Base-by-base conservation (phyloP, 1,140 invertebrate species). In the Drosophila littoralis region DNA sequence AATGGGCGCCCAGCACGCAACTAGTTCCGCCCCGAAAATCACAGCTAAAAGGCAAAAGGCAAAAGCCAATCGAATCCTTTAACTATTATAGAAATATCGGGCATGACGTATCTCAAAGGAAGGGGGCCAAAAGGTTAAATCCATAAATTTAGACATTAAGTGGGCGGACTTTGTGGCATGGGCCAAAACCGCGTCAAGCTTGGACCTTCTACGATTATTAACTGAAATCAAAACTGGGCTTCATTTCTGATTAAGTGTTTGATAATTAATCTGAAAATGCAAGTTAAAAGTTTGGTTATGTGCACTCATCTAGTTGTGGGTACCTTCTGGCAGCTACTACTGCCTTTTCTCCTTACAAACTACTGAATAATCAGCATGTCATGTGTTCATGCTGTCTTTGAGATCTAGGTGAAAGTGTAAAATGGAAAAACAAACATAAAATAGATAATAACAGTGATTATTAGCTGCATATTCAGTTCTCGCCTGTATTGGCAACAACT, bases 1-100 rank as follows among this genome's bases (percentile, higher is more conserved):
- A 79, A 86, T 86, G 83, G 73, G 64, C 61, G 50, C 57, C 48
- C 65, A 71, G 54, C 83, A 86, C 83, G 83, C 83, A 68, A 88
- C 54, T 32, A 73, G 77, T 46, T 70, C 46, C 36, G 48, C 66
- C 33, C 42, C 35, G 8, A 42, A 75, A 70, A 75, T 70, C 72
- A 75, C 66, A 28, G 48, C 60, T 6, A 63, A 71, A 59, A 15
- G 42, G 32, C 22, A 3, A 22, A 22, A 22, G 22, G 22, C 60
- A 42, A 74, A 73, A 74, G 66, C 52, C 66, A 75, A 70, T 63
- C 58, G 66, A 70, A 57, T 63, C 66, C 72, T 70, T 70, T 48
- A 69, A 35, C 35, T 36, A 42, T 50, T 36, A 13, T 63, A 17
- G n/a, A 45, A 43, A 45, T 33, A 45, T 48, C 58, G 42, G 12